These are phyloP conservation scores for Siniperca scherzeri DNA, from an alignment of 2,797 vertebrate species.

Conservation along the genomic window DNA sequence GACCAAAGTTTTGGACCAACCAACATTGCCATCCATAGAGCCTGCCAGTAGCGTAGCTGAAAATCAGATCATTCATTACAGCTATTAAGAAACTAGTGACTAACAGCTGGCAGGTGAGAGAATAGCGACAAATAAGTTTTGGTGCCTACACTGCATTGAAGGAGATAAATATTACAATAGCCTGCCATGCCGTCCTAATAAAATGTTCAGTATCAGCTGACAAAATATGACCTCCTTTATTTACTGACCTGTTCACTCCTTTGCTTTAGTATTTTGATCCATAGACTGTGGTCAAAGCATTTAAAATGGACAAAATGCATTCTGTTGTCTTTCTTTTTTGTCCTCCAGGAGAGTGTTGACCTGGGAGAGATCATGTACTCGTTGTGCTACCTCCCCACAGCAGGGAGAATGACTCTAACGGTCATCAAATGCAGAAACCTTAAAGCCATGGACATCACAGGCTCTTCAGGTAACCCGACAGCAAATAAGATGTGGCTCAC, in stretches of 20 bases:
- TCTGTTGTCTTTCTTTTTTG: slow-evolving; percentile 11
- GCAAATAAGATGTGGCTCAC: slow-evolving; percentile 37
- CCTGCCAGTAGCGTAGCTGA: not conserved
- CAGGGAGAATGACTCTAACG: slow-evolving; percentile 97
- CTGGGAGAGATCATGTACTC: slow-evolving; percentile 99
- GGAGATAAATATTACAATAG: not conserved
- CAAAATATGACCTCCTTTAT: not conserved
- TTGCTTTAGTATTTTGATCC: slow-evolving; percentile 19
- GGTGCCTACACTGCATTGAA: not conserved
- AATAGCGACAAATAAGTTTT: not conserved
- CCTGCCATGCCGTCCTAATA: not conserved
- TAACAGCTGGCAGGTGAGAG: not conserved
- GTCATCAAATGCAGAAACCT: slow-evolving; percentile 99
- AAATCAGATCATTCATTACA: not conserved
- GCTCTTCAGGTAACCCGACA: slow-evolving; percentile 91
- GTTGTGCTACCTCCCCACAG: slow-evolving; percentile 97
- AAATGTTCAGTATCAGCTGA: not conserved
- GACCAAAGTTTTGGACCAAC: not conserved
- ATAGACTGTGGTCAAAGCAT: not conserved
- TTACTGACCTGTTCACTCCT: not conserved
- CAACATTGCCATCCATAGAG: not conserved
- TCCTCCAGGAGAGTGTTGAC: slow-evolving; percentile 94
- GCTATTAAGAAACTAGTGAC: not conserved
- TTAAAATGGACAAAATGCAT: slow-evolving; percentile 6
- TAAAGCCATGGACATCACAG: slow-evolving; percentile 99